phyloP scores from a whole-genome alignment of 2,888 invertebrate genomes.

The Callosobruchus maculatus region DNA sequence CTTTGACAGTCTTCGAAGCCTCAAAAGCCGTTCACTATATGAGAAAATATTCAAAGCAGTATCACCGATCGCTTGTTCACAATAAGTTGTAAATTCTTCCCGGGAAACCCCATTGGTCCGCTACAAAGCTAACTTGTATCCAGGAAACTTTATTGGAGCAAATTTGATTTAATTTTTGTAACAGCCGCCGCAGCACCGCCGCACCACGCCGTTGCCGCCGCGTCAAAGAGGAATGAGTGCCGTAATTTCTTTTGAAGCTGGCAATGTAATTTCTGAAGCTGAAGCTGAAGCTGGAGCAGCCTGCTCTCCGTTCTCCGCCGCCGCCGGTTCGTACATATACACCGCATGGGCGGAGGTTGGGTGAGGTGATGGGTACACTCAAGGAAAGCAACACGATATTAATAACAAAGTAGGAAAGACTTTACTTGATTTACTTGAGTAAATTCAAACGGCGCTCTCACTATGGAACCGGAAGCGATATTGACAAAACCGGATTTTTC shows the following conservation, averaged over 20 bases:
- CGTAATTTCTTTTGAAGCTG: slow-evolving; percentile 51
- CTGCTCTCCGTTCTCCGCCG: background rate
- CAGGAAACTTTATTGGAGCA: slow-evolving; percentile 50
- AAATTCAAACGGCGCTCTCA: too few species aligned
- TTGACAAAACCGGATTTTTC: too few species aligned
- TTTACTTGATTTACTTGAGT: too few species aligned
- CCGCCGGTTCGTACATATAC: background rate
- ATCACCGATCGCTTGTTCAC: background rate
- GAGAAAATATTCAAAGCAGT: background rate
- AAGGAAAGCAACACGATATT: too few species aligned
- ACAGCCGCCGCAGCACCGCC: slow-evolving; percentile 25
- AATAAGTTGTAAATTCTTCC: slow-evolving; percentile 20
- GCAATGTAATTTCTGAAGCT: slow-evolving; percentile 47
- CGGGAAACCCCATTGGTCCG: slow-evolving; percentile 33
- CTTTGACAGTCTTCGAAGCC: too few species aligned
- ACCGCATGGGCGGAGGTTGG: background rate
- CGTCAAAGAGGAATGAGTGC: slow-evolving; percentile 49
- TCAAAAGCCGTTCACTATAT: background rate
- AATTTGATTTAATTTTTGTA: slow-evolving; percentile 52
- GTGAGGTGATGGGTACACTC: too few species aligned
- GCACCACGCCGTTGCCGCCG: slow-evolving; percentile 11
- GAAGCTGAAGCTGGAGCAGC: slow-evolving; percentile 15
- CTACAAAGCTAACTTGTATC: slow-evolving; percentile 46
- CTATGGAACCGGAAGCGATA: too few species aligned
- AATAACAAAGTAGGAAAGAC: too few species aligned